These are phyloP conservation scores for Chironomus striatipennis DNA, from an alignment of 1,140 invertebrate species.

Conservation along the genomic window DNA sequence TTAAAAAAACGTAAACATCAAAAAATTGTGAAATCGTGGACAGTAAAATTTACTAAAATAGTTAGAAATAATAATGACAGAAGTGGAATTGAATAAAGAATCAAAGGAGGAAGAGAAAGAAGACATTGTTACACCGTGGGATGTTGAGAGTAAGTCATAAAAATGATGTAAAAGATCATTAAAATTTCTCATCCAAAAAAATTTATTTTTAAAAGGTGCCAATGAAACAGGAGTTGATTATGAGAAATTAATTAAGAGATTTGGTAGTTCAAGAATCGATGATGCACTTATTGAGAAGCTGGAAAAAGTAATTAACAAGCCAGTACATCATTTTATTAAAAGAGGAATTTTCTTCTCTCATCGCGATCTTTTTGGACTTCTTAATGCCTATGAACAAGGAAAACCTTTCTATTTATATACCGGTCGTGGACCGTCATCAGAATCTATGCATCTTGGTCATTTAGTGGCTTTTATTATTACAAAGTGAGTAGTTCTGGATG, in stretches of 20 bases:
- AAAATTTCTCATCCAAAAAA: neutral
- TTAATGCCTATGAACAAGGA: conserved; percentile 76
- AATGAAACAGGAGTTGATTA: conserved; percentile 91
- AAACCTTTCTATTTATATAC: conserved; percentile 98
- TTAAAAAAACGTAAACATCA: neutral
- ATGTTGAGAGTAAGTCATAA: neutral
- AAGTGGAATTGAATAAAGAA: neutral
- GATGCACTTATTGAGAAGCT: conserved; percentile 75
- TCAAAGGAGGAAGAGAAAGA: neutral
- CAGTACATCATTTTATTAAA: conserved; percentile 80
- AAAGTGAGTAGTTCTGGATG: conserved; percentile 54
- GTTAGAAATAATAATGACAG: neutral
- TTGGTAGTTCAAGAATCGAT: conserved; percentile 91
- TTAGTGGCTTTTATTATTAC: conserved; percentile 96
- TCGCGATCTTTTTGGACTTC: conserved; percentile 74
- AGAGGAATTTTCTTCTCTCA: conserved; percentile 98
- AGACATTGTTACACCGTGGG: neutral
- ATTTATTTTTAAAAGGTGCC: conserved; percentile 45
- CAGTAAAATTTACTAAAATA: neutral
- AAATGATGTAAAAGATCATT: neutral
- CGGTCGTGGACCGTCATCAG: conserved; percentile 83
- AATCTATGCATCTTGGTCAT: conserved; percentile 95
- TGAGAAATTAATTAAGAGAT: conserved; percentile 93
- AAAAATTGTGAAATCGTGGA: neutral
- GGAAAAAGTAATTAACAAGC: conserved; percentile 79